Conservation (phyloP, 2,888 invertebrate species). For the Neria commutata region DNA sequence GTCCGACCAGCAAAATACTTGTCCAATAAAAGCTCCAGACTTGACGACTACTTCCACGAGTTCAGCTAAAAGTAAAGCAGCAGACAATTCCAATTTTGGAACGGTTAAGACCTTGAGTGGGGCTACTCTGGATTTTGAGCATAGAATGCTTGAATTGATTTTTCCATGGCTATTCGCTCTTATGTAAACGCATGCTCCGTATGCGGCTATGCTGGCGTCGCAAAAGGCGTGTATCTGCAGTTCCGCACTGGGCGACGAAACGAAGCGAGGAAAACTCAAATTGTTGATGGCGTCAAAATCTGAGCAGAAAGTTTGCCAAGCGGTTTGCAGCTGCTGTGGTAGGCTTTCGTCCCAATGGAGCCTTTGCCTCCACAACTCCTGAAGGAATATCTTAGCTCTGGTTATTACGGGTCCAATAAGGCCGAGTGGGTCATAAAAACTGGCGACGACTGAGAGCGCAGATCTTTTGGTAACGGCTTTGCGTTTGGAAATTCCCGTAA, state of each 20-base stretch:
- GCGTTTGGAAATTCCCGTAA: not conserved
- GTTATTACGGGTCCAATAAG: too few species aligned
- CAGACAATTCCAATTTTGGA: too few species aligned
- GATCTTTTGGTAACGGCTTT: not conserved
- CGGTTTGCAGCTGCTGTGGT: not conserved
- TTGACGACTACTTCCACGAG: not conserved
- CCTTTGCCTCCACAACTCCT: not conserved
- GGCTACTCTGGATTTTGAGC: not conserved
- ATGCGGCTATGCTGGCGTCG: too few species aligned
- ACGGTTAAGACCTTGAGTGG: too few species aligned
- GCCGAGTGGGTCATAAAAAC: too few species aligned
- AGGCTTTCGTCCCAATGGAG: too few species aligned
- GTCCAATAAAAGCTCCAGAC: not conserved
- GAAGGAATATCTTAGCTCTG: too few species aligned
- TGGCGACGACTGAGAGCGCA: too few species aligned
- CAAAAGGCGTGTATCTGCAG: too few species aligned
- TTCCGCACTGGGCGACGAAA: too few species aligned
- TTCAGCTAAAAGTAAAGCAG: too few species aligned
- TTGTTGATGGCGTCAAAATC: not conserved
- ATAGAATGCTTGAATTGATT: not conserved
- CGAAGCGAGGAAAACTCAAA: not conserved
- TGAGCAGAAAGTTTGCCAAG: not conserved
- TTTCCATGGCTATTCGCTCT: not conserved
- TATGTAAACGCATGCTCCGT: slow-evolving; percentile 1
- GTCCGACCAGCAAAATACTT: not conserved